Evolutionary conservation across 1,140 invertebrate genomes (phyloP).

Genomic region (Cepaea nemoralis): DNA sequence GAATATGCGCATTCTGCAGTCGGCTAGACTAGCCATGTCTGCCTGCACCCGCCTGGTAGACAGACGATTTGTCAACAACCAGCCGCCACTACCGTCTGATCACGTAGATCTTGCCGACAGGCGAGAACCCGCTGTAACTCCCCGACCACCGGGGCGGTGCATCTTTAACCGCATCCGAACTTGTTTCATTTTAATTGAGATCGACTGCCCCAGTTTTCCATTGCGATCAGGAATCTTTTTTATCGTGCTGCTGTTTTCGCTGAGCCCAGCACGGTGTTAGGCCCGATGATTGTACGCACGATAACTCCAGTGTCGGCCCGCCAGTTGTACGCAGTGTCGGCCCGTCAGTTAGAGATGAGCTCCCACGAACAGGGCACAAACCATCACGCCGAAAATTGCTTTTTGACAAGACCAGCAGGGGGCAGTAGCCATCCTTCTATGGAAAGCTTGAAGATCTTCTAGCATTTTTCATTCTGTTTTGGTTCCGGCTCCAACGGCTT

Average conservation of each 20-base stretch:
- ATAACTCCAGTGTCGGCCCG: conserved; percentile 2
- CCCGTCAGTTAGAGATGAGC: conserved; percentile 16
- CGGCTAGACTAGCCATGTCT: neutral
- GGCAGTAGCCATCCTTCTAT: neutral
- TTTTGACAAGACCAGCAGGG: conserved; percentile 18
- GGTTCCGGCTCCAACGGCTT: neutral
- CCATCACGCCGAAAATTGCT: conserved; percentile 19
- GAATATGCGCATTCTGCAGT: neutral
- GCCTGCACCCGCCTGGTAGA: neutral
- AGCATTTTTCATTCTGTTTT: conserved; percentile 11
- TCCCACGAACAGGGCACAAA: conserved; percentile 11
- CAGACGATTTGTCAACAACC: neutral
- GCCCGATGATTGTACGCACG: neutral
- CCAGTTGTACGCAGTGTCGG: no score
- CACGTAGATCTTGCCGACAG: neutral
- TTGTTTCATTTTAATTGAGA: neutral
- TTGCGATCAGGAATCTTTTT: neutral
- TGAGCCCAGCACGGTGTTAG: neutral
- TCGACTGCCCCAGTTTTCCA: neutral
- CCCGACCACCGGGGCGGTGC: neutral
- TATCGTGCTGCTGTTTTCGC: neutral
- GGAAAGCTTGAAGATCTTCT: neutral
- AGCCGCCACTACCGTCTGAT: neutral
- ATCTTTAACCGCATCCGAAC: neutral
- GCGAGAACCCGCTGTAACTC: neutral